Evolutionary conservation across 2,888 invertebrate species (phyloP).

Genomic region (Cantharis nigra): DNA sequence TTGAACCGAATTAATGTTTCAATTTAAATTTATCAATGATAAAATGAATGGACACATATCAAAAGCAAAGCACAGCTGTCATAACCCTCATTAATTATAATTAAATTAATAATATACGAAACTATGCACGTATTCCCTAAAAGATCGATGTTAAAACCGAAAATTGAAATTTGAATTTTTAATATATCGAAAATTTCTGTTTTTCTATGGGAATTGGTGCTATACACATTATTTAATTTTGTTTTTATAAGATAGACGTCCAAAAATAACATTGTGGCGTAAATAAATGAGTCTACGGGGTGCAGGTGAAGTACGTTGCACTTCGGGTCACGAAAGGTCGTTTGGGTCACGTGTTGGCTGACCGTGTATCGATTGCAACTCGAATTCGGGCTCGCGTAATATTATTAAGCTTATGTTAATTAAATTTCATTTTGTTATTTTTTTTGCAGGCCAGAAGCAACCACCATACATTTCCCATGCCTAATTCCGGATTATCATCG

Average conservation of each 20-base stretch:
- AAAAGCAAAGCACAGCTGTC: background rate
- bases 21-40: background rate
- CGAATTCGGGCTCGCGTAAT: slow-evolving; percentile 2
- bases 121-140: background rate
- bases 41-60: background rate
- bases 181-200: background rate
- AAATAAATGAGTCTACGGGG: slow-evolving; percentile 21
- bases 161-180: background rate
- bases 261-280: slow-evolving; percentile 2
- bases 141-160: background rate
- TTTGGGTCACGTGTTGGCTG: slow-evolving; percentile 32
- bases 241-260: slow-evolving; percentile 4
- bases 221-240: background rate
- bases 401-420: slow-evolving; percentile 11
- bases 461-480: slow-evolving; percentile 64
- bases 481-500: slow-evolving; percentile 58
- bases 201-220: background rate
- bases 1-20: background rate
- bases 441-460: slow-evolving; percentile 64
- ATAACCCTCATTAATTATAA: background rate
- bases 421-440: background rate
- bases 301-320: slow-evolving; percentile 37
- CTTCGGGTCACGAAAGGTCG: slow-evolving; percentile 38
- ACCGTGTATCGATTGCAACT: slow-evolving; percentile 26
- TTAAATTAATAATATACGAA: background rate